Percentiles rank a stretch among this genome's conserved stretches.
Evolutionary conservation across 2,888 invertebrate genomes (phyloP).

Genomic region (Trisateles emortualis): DNA sequence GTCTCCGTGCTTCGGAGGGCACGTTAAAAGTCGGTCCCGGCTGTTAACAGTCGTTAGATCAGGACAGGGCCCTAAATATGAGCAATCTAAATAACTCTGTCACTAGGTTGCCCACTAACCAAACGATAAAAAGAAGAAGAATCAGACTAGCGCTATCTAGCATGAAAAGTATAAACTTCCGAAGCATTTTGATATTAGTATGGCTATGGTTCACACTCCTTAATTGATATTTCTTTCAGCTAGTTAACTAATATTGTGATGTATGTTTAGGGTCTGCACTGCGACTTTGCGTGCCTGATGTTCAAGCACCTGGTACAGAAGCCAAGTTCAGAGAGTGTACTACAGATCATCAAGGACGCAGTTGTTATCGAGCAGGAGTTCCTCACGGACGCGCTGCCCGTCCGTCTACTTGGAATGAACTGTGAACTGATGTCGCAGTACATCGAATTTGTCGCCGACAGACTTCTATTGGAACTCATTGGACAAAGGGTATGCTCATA

Average conservation of each 20-base stretch:
- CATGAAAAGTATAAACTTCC: too few species aligned
- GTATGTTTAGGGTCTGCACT: conserved; percentile 94
- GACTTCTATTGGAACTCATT: conserved; percentile 94
- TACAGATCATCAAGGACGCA: conserved; percentile 95
- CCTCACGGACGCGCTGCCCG: conserved; percentile 97
- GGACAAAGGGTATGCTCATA: conserved; percentile 95
- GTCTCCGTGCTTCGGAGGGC: too few species aligned
- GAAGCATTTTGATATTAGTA: too few species aligned
- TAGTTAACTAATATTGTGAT: neutral
- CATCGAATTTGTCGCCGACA: conserved; percentile 99
- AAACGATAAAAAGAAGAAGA: too few species aligned
- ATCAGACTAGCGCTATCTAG: too few species aligned
- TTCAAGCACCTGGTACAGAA: conserved; percentile 97
- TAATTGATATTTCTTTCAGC: too few species aligned
- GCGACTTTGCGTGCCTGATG: conserved; percentile 99
- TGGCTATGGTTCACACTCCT: too few species aligned
- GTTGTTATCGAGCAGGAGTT: conserved; percentile 99
- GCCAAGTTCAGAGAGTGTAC: conserved; percentile 92
- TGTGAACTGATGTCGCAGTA: conserved; percentile 97
- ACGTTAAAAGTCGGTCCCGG: too few species aligned
- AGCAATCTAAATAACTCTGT: too few species aligned
- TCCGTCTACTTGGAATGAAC: conserved; percentile 99
- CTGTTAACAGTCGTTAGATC: too few species aligned
- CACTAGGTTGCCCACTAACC: too few species aligned
- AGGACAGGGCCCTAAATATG: too few species aligned